phyloP scores from a whole-genome alignment of 2,888 invertebrate genomes.

The Bruchidius siliquastri region DNA sequence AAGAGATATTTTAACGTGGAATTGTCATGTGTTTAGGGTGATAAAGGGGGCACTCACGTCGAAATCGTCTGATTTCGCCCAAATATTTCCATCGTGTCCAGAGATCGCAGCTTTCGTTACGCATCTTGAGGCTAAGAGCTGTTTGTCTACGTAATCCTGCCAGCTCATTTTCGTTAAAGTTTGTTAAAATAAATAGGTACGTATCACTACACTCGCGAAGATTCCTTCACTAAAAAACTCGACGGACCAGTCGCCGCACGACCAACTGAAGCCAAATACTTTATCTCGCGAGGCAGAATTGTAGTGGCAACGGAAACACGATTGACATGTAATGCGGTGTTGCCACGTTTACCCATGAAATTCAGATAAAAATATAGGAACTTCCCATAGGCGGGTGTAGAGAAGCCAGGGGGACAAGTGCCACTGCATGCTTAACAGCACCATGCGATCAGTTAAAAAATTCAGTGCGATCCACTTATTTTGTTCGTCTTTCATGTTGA shows the following conservation, averaged over 20 bases:
- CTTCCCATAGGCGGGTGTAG: neutral
- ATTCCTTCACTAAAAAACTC: slow-evolving; percentile 34
- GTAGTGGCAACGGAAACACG: slow-evolving; percentile 34
- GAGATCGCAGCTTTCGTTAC: slow-evolving; percentile 92
- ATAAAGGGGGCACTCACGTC: slow-evolving; percentile 68
- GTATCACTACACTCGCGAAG: slow-evolving; percentile 42
- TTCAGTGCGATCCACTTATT: too few species aligned
- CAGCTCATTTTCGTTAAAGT: slow-evolving; percentile 75
- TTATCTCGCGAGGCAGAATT: slow-evolving; percentile 30
- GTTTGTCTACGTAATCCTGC: slow-evolving; percentile 98
- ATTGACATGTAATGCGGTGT: slow-evolving; percentile 33
- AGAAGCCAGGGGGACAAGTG: neutral
- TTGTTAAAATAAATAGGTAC: slow-evolving; percentile 24
- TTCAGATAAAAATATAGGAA: neutral
- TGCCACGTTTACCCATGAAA: neutral
- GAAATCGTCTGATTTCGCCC: slow-evolving; percentile 91
- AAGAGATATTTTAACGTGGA: neutral
- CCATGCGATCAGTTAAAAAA: too few species aligned
- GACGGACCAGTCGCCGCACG: slow-evolving; percentile 37
- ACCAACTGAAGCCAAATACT: slow-evolving; percentile 39
- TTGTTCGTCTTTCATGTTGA: too few species aligned
- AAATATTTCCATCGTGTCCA: slow-evolving; percentile 91
- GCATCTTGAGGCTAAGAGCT: slow-evolving; percentile 91
- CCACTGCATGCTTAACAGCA: too few species aligned
- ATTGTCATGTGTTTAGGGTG: neutral